Conservation (phyloP, 2,888 invertebrate genomes). For the Dryocosmus kuriphilus region DNA sequence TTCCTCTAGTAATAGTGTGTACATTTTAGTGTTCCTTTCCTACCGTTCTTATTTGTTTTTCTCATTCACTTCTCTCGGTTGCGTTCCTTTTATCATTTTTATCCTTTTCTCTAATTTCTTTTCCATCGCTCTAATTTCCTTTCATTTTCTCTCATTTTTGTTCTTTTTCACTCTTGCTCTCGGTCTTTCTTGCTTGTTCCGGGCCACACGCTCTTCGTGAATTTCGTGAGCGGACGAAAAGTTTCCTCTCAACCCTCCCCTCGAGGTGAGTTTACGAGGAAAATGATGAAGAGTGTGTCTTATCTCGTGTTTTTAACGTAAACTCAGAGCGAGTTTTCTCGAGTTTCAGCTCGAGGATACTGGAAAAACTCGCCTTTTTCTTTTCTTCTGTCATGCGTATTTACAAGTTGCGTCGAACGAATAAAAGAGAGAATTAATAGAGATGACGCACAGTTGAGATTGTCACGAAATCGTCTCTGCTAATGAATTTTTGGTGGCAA, state of each 20-base stretch:
- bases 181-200: slow-evolving; percentile 25
- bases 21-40: neutral
- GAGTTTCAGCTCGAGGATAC: slow-evolving; percentile 33
- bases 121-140: neutral
- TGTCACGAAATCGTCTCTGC: neutral
- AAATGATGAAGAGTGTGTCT: slow-evolving; percentile 65
- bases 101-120: neutral
- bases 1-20: neutral
- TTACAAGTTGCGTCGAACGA: slow-evolving; percentile 18
- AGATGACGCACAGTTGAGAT: slow-evolving; percentile 19
- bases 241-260: slow-evolving; percentile 61
- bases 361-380: slow-evolving; percentile 15
- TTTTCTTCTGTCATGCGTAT: slow-evolving; percentile 43
- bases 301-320: slow-evolving; percentile 43
- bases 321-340: slow-evolving; percentile 34
- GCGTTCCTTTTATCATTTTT: neutral
- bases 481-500: neutral
- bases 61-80: neutral
- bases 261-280: slow-evolving; percentile 64
- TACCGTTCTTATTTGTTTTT: neutral
- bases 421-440: neutral
- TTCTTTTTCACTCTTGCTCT: slow-evolving; percentile 31
- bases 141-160: neutral
- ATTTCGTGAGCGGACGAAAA: slow-evolving; percentile 64
- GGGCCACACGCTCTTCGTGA: slow-evolving; percentile 62